Conservation (phyloP, 1,140 invertebrate genomes). For the Hyles vespertilio region DNA sequence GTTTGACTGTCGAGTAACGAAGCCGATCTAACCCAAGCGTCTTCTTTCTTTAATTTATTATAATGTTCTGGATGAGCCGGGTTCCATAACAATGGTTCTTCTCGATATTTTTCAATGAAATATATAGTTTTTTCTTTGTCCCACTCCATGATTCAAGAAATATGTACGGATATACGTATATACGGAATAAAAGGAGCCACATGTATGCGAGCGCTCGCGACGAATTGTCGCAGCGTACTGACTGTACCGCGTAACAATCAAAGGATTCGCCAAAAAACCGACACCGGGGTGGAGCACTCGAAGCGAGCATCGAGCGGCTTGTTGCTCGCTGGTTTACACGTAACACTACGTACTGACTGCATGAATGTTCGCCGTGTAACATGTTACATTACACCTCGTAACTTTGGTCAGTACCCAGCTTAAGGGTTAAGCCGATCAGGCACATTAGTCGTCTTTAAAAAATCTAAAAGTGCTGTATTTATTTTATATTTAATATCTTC, state of each 20-base stretch:
- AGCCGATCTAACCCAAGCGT: too few relatives aligned
- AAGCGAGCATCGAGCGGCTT: constrained; percentile 24
- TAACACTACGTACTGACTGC: constrained; percentile 21
- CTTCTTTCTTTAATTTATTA: too few relatives aligned
- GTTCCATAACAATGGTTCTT: constrained; percentile 11
- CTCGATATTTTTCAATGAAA: constrained; percentile 7
- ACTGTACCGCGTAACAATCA: constrained; percentile 27
- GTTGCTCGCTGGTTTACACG: constrained; percentile 22
- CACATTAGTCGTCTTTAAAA: too few relatives aligned
- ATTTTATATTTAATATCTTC: too few relatives aligned
- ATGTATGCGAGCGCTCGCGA: constrained; percentile 18
- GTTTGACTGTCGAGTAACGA: too few relatives aligned
- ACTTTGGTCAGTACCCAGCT: constrained; percentile 15
- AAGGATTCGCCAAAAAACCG: constrained; percentile 33
- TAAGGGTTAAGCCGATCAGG: too few relatives aligned
- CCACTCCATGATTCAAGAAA: constrained; percentile 21
- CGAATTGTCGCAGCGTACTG: constrained; percentile 17
- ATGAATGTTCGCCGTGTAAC: too few relatives aligned
- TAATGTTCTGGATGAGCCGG: constrained; percentile 24
- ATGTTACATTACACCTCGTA: too few relatives aligned
- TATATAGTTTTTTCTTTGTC: constrained; percentile 19
- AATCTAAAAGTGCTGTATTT: too few relatives aligned
- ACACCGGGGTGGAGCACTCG: constrained; percentile 29
- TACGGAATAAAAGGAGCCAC: constrained; percentile 11
- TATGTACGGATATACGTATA: constrained; percentile 13